These are phyloP conservation scores for Elysia crispata DNA, from an alignment of 2,888 invertebrate species.

Conservation along the genomic window DNA sequence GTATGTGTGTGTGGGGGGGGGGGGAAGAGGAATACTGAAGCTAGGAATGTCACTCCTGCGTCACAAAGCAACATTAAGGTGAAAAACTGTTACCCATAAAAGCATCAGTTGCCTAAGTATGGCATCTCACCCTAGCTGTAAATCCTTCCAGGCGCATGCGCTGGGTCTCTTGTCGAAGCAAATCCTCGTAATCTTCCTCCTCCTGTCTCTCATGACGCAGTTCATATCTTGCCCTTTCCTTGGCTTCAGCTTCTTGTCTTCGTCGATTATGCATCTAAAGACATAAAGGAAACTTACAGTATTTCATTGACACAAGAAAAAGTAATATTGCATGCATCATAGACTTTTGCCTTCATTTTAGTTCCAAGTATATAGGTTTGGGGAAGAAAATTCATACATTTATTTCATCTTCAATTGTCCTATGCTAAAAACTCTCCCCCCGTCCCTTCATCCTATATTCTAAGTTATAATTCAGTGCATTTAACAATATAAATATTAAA, in stretches of 20 bases:
- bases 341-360: no score
- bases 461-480: no score
- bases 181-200: constrained; percentile 70
- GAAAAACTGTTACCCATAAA: background rate
- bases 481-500: no score
- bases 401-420: no score
- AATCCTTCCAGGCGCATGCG: constrained; percentile 66
- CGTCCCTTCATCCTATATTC: no score
- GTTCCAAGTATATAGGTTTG: no score
- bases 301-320: background rate
- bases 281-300: background rate
- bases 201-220: constrained; percentile 62
- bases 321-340: no score
- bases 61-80: background rate
- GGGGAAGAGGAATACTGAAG: background rate
- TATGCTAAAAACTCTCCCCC: no score
- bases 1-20: no score
- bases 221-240: constrained; percentile 52
- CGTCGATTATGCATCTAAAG: constrained; percentile 9
- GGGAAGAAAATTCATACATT: no score
- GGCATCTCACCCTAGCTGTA: constrained; percentile 56
- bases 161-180: constrained; percentile 71
- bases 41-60: background rate
- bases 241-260: constrained; percentile 5
- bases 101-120: background rate